phyloP scores from a whole-genome alignment of 2,113 vertebrate species.

The Scartelaos histophorus region DNA sequence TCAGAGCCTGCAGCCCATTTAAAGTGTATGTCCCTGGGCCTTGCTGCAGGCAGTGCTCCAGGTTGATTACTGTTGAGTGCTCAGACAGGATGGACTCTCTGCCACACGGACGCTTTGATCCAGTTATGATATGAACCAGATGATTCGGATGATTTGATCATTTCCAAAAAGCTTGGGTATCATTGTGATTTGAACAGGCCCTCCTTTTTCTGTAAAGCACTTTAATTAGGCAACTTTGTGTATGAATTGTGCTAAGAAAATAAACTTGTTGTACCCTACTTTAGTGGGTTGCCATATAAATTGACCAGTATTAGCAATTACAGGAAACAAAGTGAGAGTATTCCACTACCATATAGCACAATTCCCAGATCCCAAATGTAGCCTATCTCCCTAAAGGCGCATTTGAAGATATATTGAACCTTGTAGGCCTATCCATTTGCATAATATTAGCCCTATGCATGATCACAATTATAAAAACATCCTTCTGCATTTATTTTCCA shows the following conservation, averaged over 20 bases:
- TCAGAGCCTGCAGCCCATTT: constrained; percentile 48
- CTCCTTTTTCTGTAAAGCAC: not conserved
- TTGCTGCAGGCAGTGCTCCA: constrained; percentile 62
- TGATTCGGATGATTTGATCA: constrained; percentile 34
- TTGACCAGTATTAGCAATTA: not conserved
- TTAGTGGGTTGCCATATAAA: no score
- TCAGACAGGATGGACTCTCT: constrained; percentile 57
- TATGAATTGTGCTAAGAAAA: no score
- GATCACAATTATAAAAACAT: not conserved
- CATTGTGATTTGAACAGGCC: not conserved
- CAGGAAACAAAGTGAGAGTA: not conserved
- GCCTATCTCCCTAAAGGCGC: not conserved
- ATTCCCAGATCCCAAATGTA: not conserved
- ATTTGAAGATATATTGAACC: not conserved
- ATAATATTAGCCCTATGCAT: not conserved
- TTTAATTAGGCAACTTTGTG: no score
- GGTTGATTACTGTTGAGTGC: constrained; percentile 67
- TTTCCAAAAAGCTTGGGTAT: not conserved
- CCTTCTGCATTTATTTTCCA: constrained; percentile 17
- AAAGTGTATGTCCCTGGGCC: constrained; percentile 54
- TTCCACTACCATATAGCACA: not conserved
- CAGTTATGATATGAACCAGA: constrained; percentile 42
- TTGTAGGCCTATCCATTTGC: not conserved
- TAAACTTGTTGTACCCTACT: not conserved
- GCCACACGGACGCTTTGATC: constrained; percentile 54